A percentile compares a stretch with the other conserved stretches of the same genome.
Evolutionary conservation across 2,888 invertebrate genomes (phyloP).

Genomic region (Oasisia sp.): DNA sequence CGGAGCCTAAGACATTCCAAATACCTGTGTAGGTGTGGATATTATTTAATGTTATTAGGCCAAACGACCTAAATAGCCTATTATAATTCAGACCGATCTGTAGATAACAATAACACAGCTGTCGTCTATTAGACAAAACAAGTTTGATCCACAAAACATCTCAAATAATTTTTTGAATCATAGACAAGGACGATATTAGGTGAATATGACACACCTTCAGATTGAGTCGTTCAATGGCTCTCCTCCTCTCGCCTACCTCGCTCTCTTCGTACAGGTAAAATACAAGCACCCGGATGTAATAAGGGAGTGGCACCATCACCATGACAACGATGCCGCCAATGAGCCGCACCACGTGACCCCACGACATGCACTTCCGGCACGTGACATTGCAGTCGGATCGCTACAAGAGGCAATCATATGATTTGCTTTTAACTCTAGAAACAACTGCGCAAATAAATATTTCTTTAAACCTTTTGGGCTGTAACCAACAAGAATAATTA

Average conservation of each 20-base stretch:
- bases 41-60: too few species aligned
- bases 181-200: not conserved
- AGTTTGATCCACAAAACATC: too few species aligned
- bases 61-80: too few species aligned
- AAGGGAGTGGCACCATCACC: constrained; percentile 38
- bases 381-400: constrained; percentile 39
- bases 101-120: too few species aligned
- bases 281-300: constrained; percentile 37
- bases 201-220: constrained; percentile 31
- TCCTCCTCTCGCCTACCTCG: constrained; percentile 32
- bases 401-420: not conserved
- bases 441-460: too few species aligned
- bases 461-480: not conserved
- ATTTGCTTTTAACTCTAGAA: not conserved
- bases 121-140: too few species aligned
- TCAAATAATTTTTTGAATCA: not conserved
- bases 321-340: constrained; percentile 38
- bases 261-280: constrained; percentile 40
- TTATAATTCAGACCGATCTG: too few species aligned
- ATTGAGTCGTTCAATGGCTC: constrained; percentile 31
- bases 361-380: constrained; percentile 39
- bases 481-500: too few species aligned
- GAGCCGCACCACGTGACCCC: constrained; percentile 37
- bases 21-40: too few species aligned
- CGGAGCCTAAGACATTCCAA: too few species aligned